These are phyloP conservation scores for Zosterops pallidus DNA, from an alignment of 2,113 vertebrate species.

Conservation along the genomic window DNA sequence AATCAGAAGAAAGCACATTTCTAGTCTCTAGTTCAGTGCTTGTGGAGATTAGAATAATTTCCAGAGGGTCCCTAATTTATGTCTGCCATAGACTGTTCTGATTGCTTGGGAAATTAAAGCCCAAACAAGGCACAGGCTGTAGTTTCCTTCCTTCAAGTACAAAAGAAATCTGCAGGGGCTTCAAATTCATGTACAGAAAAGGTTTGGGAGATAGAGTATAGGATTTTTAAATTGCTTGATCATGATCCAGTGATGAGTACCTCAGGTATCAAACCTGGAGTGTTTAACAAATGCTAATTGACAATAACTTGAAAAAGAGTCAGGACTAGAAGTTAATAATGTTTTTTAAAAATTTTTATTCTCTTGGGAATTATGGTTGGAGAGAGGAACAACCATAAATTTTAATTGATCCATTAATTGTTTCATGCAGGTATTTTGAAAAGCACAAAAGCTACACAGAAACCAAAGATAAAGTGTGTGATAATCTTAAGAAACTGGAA, in stretches of 20 bases:
- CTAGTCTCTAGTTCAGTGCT: background rate
- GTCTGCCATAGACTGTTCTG: background rate
- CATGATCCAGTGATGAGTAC: background rate
- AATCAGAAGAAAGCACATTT: background rate
- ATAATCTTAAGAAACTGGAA: slow-evolving; percentile 67
- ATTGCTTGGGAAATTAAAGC: background rate
- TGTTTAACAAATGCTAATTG: background rate
- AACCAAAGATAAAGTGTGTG: slow-evolving; percentile 71
- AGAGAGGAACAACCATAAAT: background rate
- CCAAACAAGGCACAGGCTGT: background rate
- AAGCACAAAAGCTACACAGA: slow-evolving; percentile 68
- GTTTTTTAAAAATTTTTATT: background rate
- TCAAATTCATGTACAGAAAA: background rate
- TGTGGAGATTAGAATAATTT: background rate
- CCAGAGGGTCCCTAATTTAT: background rate
- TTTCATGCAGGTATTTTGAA: slow-evolving; percentile 79
- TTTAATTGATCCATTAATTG: background rate
- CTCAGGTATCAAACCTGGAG: background rate
- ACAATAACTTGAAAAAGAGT: background rate
- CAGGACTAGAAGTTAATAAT: background rate
- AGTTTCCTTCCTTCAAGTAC: background rate
- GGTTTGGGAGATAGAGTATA: background rate
- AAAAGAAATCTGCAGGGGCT: background rate
- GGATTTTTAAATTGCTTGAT: background rate
- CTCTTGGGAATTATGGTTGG: background rate